Conservation (phyloP, 2,797 vertebrate species). For the Oreortyx pictus region DNA sequence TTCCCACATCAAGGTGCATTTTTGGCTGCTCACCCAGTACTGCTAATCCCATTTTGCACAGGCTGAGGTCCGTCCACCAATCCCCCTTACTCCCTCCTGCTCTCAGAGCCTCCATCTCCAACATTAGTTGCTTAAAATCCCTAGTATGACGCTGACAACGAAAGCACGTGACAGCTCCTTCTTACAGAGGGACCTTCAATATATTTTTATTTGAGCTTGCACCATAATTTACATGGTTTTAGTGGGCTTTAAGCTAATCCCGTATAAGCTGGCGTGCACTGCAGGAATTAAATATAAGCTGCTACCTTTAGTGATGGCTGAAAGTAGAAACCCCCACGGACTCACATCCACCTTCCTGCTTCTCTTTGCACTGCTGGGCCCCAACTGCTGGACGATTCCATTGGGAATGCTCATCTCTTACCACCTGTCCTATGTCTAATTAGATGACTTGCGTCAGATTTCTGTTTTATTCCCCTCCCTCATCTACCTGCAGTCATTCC, state of each 20-base stretch:
- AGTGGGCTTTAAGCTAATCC: constrained; percentile 34
- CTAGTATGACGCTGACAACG: accelerated
- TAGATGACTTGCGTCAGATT: background rate
- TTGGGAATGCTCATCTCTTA: background rate
- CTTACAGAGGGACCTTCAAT: background rate
- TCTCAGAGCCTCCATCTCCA: background rate
- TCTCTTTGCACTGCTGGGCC: background rate
- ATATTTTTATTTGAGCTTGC: background rate
- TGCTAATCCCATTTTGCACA: background rate
- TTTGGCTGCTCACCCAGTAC: background rate
- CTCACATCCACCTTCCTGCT: background rate
- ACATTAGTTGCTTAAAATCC: background rate
- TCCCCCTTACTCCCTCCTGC: background rate
- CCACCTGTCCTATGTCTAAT: background rate
- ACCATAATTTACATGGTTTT: constrained; percentile 3
- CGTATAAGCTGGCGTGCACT: constrained; percentile 22
- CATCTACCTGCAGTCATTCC: background rate
- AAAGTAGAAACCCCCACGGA: background rate
- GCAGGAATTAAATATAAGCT: constrained; percentile 18
- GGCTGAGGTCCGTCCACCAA: background rate
- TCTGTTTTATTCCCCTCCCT: background rate
- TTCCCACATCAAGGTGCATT: background rate
- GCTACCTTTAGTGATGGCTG: background rate
- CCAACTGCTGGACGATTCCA: background rate
- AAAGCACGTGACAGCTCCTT: background rate